phyloP scores from a whole-genome alignment of 2,113 vertebrate species.

The Gymnogyps californianus region DNA sequence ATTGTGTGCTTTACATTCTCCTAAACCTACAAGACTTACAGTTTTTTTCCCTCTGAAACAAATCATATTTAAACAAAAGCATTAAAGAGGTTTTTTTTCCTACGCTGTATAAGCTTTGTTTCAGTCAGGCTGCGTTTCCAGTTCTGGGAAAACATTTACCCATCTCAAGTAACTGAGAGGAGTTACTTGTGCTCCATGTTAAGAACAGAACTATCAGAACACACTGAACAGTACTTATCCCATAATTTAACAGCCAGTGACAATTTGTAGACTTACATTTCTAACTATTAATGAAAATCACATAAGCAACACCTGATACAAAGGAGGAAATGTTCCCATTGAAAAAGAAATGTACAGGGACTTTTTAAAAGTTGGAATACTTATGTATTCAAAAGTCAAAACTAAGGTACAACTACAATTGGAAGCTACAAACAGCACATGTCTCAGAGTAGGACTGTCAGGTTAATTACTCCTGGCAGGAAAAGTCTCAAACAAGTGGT shows the following conservation, averaged over 20 bases:
- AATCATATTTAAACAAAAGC: background rate
- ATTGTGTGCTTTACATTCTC: background rate
- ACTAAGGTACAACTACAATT: background rate
- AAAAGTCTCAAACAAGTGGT: background rate
- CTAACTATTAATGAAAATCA: background rate
- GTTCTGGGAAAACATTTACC: background rate
- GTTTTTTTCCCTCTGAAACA: background rate
- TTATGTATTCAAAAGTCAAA: background rate
- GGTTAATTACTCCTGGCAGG: background rate
- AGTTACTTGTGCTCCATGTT: background rate
- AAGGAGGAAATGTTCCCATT: background rate
- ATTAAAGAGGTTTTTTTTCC: background rate
- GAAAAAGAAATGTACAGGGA: accelerated
- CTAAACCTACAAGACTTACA: background rate
- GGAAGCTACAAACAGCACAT: background rate
- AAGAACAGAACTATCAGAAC: background rate
- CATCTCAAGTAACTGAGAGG: background rate
- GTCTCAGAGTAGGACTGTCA: background rate
- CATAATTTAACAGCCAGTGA: background rate
- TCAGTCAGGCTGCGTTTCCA: background rate
- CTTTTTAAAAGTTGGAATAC: background rate
- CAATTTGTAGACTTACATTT: background rate
- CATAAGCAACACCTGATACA: background rate
- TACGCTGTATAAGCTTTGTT: background rate
- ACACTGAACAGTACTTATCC: background rate